A percentile compares a stretch with the other conserved stretches of the same genome.
Conservation (phyloP, 2,113 vertebrate genomes). For the Ptyas mucosa region DNA sequence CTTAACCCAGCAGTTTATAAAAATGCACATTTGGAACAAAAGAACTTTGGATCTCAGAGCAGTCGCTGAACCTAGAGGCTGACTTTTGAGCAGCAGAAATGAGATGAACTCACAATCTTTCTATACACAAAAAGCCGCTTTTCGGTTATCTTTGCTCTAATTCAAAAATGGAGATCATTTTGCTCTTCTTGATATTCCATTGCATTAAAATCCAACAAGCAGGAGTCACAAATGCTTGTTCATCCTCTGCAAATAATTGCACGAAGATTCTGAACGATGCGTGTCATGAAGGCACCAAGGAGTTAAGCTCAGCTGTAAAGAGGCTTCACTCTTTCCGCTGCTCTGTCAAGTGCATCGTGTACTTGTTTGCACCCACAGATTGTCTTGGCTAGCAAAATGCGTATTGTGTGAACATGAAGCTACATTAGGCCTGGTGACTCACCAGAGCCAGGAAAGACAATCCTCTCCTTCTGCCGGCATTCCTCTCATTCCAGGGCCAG, state of each 20-base stretch:
- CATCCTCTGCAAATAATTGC: neutral
- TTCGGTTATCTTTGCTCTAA: neutral
- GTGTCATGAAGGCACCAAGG: neutral
- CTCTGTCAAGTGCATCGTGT: neutral
- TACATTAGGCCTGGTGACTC: neutral
- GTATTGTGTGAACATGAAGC: neutral
- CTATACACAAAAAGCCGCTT: neutral
- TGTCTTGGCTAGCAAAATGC: neutral
- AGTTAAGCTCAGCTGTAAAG: neutral
- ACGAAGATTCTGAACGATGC: neutral
- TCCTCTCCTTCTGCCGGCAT: neutral
- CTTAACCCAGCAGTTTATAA: neutral
- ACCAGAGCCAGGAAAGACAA: neutral
- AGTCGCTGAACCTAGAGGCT: neutral
- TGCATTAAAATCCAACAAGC: neutral
- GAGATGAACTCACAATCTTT: neutral
- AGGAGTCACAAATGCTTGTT: neutral
- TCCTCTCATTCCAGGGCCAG: constrained; percentile 2
- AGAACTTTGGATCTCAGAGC: neutral
- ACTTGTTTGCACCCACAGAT: neutral
- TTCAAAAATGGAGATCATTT: neutral
- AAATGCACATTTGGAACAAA: neutral
- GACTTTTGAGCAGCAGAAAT: neutral
- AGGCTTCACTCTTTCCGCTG: neutral
- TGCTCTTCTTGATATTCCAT: neutral